These are phyloP conservation scores for Malthinus flaveolus DNA, from an alignment of 2,888 invertebrate genomes.

Conservation along the genomic window DNA sequence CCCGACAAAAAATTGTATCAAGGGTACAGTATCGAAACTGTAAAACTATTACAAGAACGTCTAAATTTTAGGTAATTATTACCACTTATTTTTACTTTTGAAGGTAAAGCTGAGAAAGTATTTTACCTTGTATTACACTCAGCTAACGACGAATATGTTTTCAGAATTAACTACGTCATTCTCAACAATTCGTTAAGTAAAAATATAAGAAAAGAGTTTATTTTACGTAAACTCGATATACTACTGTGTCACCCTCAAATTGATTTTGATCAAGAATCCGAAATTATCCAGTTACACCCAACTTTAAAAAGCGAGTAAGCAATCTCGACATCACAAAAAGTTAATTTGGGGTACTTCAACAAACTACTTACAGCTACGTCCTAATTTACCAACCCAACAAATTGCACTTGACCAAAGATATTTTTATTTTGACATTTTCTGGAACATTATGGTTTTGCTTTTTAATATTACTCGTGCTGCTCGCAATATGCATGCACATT, in stretches of 20 bases:
- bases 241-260: slow-evolving; percentile 14
- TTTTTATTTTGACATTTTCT: slow-evolving; percentile 47
- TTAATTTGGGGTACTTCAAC: neutral
- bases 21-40: slow-evolving; percentile 11
- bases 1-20: neutral
- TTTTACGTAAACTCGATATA: slow-evolving; percentile 11
- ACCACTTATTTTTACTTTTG: neutral
- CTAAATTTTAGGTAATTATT: slow-evolving; percentile 10
- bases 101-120: no score
- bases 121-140: no score
- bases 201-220: slow-evolving; percentile 3
- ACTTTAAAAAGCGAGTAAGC: slow-evolving; percentile 17
- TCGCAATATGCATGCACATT: slow-evolving; percentile 41
- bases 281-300: slow-evolving; percentile 5
- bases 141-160: neutral
- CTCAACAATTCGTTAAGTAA: slow-evolving; percentile 3
- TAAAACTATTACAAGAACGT: slow-evolving; percentile 11
- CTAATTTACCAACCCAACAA: slow-evolving; percentile 41
- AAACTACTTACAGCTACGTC: slow-evolving; percentile 36
- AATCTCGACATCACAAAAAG: neutral
- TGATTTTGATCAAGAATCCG: neutral
- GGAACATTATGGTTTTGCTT: slow-evolving; percentile 46
- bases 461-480: slow-evolving; percentile 37
- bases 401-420: slow-evolving; percentile 43
- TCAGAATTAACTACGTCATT: slow-evolving; percentile 6